Evolutionary conservation across 2,113 vertebrate genomes (phyloP).

Genomic region (Nestor notabilis): DNA sequence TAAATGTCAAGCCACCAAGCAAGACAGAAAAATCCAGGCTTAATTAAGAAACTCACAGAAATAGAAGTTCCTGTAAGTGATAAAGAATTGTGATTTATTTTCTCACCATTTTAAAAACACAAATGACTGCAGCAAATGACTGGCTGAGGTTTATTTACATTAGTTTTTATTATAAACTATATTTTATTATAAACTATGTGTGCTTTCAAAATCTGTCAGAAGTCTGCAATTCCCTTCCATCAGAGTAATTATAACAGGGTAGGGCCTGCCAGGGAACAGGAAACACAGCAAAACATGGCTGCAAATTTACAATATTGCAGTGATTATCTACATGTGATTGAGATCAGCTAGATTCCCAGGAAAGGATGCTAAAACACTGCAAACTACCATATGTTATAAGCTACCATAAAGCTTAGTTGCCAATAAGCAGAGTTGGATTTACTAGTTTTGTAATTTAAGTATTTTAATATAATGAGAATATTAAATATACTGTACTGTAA

Average conservation of each 20-base stretch:
- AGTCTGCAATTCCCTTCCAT: background rate
- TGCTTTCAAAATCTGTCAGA: background rate
- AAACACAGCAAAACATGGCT: background rate
- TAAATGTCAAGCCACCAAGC: conserved; percentile 50
- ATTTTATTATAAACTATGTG: background rate
- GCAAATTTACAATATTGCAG: background rate
- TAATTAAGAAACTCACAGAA: conserved; percentile 44
- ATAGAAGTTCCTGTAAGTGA: background rate
- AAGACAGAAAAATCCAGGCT: background rate
- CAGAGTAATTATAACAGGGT: background rate
- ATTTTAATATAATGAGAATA: background rate
- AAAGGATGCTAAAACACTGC: background rate
- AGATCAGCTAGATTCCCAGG: background rate
- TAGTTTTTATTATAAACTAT: background rate
- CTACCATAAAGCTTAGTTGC: background rate
- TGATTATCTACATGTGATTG: background rate
- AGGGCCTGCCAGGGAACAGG: background rate
- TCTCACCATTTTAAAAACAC: conserved; percentile 3
- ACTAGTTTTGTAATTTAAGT: background rate
- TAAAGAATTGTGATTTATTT: conserved; percentile 21
- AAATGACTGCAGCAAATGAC: background rate
- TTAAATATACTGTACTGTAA: background rate
- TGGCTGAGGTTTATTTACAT: background rate
- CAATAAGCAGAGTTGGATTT: background rate
- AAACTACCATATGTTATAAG: background rate